These are phyloP conservation scores for Drosophila pallidifrons DNA, from an alignment of 1,140 invertebrate genomes.

Conservation along the genomic window DNA sequence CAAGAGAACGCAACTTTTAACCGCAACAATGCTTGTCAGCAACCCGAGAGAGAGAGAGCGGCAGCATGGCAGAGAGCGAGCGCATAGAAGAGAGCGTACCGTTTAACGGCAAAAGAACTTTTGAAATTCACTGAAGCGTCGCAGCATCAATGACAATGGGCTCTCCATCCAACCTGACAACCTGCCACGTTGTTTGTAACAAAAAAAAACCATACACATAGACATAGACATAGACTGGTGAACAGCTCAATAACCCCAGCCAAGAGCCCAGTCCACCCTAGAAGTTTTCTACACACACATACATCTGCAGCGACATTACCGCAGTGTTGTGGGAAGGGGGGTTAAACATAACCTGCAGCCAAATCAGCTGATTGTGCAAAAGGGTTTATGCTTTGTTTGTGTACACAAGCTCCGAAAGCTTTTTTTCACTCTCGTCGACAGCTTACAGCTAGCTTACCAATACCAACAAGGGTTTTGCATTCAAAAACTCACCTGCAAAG, in stretches of 20 bases:
- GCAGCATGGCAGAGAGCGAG: background rate
- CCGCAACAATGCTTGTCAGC: constrained; percentile 30
- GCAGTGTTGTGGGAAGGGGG: background rate
- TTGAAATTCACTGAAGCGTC: constrained; percentile 71
- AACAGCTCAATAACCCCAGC: constrained; percentile 21
- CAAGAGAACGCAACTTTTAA: constrained; percentile 24
- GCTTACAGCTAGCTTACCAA: constrained; percentile 44
- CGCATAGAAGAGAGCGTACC: constrained; percentile 18
- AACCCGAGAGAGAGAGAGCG: constrained; percentile 10
- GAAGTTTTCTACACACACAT: background rate
- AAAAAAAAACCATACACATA: constrained; percentile 2
- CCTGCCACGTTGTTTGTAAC: constrained; percentile 68
- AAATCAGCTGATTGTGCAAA: constrained; percentile 20
- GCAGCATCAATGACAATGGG: constrained; percentile 49
- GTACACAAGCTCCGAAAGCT: constrained; percentile 25
- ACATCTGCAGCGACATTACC: background rate
- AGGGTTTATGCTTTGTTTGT: constrained; percentile 9
- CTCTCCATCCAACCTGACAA: constrained; percentile 57
- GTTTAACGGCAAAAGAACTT: constrained; percentile 77
- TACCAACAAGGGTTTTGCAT: background rate
- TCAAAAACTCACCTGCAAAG: constrained; percentile 47
- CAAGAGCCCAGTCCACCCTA: background rate
- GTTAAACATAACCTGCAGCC: background rate
- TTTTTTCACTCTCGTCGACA: background rate
- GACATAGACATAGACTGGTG: constrained; percentile 1